These are phyloP conservation scores for Uropetala carovei DNA, from an alignment of 2,888 invertebrate species.

Conservation along the genomic window DNA sequence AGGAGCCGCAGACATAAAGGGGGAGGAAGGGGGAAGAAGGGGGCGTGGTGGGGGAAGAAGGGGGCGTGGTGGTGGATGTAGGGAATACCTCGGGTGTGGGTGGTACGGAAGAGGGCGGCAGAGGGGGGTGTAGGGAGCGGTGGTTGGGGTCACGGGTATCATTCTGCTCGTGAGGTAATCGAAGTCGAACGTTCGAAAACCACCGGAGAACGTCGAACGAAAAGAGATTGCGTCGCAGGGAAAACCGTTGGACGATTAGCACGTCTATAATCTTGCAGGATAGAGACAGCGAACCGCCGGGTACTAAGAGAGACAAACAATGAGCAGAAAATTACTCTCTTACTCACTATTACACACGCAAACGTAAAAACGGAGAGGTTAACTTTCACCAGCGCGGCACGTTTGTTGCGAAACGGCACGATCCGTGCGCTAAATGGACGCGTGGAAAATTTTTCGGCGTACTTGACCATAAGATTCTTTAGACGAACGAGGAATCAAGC, in stretches of 20 bases:
- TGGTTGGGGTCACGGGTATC: neutral
- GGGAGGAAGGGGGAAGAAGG: neutral
- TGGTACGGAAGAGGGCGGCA: neutral
- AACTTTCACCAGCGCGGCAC: slow-evolving; percentile 12
- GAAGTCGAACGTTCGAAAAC: neutral
- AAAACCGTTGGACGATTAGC: neutral
- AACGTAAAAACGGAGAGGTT: neutral
- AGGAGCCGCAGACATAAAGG: neutral
- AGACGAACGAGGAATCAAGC: neutral
- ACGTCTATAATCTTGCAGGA: neutral
- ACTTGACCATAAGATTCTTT: neutral
- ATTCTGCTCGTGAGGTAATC: neutral
- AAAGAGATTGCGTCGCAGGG: neutral
- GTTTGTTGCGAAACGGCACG: neutral
- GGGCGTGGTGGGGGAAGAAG: neutral
- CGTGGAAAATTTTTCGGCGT: neutral
- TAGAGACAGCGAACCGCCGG: neutral
- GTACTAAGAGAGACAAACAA: neutral
- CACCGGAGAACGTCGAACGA: neutral
- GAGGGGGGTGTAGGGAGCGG: neutral
- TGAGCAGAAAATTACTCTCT: neutral
- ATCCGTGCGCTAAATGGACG: neutral
- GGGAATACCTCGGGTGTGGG: neutral
- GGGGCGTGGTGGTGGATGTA: neutral
- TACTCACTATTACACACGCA: neutral